Conservation (phyloP, 2,888 invertebrate genomes). For the Poecilobothrus nobilitatus region DNA sequence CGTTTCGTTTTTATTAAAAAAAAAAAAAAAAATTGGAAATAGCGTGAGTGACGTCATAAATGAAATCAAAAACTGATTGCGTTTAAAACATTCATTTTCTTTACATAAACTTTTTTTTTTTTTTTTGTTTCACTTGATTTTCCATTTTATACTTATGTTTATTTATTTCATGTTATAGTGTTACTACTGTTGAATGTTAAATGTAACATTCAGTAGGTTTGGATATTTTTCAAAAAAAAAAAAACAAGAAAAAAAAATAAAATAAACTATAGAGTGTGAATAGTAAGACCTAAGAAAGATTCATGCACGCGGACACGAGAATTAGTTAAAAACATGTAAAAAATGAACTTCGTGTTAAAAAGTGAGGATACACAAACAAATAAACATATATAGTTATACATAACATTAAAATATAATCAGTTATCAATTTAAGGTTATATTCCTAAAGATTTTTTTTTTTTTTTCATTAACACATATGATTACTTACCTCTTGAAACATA, state of each 20-base stretch:
- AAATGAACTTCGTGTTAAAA: background rate
- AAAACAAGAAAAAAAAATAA: too few relatives aligned
- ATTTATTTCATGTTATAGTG: background rate
- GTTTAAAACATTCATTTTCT: slow-evolving; percentile 22
- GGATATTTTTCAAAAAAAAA: background rate
- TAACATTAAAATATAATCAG: background rate
- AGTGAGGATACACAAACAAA: background rate
- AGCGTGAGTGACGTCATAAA: slow-evolving; percentile 24
- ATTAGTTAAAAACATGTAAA: background rate
- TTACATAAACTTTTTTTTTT: background rate
- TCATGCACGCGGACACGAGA: slow-evolving; percentile 20
- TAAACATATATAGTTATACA: background rate
- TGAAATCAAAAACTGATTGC: slow-evolving; percentile 23
- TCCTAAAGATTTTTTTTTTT: background rate
- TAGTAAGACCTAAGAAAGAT: background rate
- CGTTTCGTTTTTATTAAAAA: background rate
- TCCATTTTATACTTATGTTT: too few relatives aligned
- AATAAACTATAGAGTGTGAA: background rate
- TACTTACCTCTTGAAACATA: too few relatives aligned
- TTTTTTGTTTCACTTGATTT: background rate
- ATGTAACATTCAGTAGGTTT: background rate
- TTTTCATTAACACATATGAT: too few relatives aligned
- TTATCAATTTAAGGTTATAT: background rate
- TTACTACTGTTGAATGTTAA: background rate
- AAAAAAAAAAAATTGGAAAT: slow-evolving; percentile 11